Conservation (phyloP, 2,888 invertebrate genomes). For the Lasioglossum morio region DNA sequence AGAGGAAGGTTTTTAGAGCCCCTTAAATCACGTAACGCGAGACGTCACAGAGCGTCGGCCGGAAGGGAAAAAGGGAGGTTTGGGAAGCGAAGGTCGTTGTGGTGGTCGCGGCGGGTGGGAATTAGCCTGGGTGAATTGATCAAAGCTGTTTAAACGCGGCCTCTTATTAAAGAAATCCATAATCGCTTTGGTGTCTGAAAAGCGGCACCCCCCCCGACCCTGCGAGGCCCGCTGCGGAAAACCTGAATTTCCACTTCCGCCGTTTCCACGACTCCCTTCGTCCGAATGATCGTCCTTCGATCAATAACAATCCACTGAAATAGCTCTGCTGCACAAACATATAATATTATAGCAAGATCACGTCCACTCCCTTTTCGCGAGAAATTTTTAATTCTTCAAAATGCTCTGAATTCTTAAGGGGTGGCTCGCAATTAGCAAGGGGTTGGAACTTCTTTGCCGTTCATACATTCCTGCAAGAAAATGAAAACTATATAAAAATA, state of each 20-base stretch:
- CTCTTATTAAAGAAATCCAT: slow-evolving; percentile 83
- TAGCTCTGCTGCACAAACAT: background rate
- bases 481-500: background rate
- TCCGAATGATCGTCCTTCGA: background rate
- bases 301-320: background rate
- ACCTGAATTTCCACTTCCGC: slow-evolving; percentile 59
- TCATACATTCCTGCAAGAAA: background rate
- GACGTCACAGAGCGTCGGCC: slow-evolving; percentile 70
- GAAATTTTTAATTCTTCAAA: background rate
- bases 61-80: slow-evolving; percentile 33
- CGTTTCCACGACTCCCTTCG: slow-evolving; percentile 18
- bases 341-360: background rate
- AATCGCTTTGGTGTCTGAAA: slow-evolving; percentile 77
- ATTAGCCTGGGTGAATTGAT: slow-evolving; percentile 81
- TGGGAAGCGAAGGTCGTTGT: slow-evolving; percentile 47
- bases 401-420: background rate
- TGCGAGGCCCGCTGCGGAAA: slow-evolving; percentile 65
- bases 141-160: slow-evolving; percentile 82
- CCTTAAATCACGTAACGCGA: slow-evolving; percentile 82
- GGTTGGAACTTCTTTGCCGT: background rate
- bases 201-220: slow-evolving; percentile 47
- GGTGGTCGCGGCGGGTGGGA: slow-evolving; percentile 77
- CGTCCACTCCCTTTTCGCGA: background rate
- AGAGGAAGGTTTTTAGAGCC: slow-evolving; percentile 82
- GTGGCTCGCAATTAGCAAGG: background rate